These are phyloP conservation scores for Drosophila sproati DNA, from an alignment of 1,140 invertebrate species.

Conservation along the genomic window DNA sequence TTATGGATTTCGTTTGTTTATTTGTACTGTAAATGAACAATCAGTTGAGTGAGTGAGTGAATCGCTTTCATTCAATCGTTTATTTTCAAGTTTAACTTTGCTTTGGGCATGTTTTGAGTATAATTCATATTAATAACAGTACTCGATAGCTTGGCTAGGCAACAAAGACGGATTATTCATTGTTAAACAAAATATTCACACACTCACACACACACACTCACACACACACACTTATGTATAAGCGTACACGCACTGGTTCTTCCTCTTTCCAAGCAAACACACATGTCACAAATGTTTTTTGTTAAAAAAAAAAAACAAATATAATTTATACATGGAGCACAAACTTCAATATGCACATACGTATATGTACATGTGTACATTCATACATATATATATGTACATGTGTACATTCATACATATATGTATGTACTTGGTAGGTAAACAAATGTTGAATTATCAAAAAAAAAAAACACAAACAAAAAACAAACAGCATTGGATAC, in stretches of 20 bases:
- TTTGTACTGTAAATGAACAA: constrained; percentile 10
- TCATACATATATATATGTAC: constrained; percentile 13
- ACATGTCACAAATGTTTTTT: constrained; percentile 46
- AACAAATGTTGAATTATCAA: constrained; percentile 12
- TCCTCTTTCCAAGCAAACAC: constrained; percentile 47
- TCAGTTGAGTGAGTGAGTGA: not conserved
- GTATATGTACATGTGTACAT: constrained; percentile 26
- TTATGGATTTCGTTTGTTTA: constrained; percentile 17
- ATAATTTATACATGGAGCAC: constrained; percentile 4
- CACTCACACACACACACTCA: constrained; percentile 1
- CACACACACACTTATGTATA: not conserved
- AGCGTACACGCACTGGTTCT: constrained; percentile 18
- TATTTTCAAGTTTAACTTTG: constrained; percentile 7
- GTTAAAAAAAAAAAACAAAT: constrained; percentile 25
- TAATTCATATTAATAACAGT: constrained; percentile 16
- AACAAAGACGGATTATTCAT: constrained; percentile 13
- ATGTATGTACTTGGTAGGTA: constrained; percentile 9
- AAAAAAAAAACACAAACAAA: constrained; percentile 10
- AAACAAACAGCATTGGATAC: not conserved
- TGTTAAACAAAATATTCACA: constrained; percentile 17
- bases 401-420: constrained; percentile 23
- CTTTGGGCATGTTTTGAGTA: constrained; percentile 4
- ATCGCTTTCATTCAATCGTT: constrained; percentile 11
- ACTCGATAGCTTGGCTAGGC: constrained; percentile 8
- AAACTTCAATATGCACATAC: not conserved